A percentile compares a stretch with the other conserved stretches of the same genome.
phyloP scores from a whole-genome alignment of 2,113 vertebrate species.

The Nipponia nippon region DNA sequence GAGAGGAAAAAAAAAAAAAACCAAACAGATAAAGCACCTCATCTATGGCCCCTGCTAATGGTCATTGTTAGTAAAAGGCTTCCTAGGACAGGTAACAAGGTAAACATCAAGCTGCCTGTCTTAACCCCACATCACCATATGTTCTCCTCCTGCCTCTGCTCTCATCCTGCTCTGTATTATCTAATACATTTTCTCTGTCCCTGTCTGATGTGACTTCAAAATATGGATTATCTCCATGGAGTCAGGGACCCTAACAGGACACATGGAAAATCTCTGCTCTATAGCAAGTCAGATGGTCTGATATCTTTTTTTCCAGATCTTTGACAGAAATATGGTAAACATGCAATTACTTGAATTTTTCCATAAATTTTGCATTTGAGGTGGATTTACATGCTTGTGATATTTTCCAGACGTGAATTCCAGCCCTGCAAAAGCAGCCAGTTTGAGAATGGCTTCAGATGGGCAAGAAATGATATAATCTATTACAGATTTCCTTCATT shows the following conservation, averaged over 20 bases:
- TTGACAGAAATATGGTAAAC: constrained; percentile 66
- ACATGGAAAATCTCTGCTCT: constrained; percentile 10
- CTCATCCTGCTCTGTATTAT: not conserved
- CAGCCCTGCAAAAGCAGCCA: constrained; percentile 12
- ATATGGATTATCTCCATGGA: not conserved
- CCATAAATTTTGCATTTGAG: constrained; percentile 55
- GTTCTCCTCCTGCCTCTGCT: not conserved
- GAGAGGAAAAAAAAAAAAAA: not conserved
- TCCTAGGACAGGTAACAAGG: not conserved
- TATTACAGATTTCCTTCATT: constrained; percentile 73
- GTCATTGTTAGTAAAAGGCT: not conserved
- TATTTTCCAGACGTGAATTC: constrained; percentile 40
- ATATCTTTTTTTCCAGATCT: constrained; percentile 36
- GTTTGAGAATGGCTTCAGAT: constrained; percentile 51
- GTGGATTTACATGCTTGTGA: constrained; percentile 56
- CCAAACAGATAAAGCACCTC: not conserved
- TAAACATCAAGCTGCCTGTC: not conserved
- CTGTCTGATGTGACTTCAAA: not conserved
- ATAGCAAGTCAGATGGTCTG: not conserved
- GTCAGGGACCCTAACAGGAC: not conserved
- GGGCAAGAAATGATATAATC: constrained; percentile 67
- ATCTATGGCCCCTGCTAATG: not conserved
- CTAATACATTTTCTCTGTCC: not conserved
- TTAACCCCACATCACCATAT: not conserved
- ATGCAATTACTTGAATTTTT: constrained; percentile 55